phyloP scores from a whole-genome alignment of 2,113 vertebrate genomes.

The Conger conger region DNA sequence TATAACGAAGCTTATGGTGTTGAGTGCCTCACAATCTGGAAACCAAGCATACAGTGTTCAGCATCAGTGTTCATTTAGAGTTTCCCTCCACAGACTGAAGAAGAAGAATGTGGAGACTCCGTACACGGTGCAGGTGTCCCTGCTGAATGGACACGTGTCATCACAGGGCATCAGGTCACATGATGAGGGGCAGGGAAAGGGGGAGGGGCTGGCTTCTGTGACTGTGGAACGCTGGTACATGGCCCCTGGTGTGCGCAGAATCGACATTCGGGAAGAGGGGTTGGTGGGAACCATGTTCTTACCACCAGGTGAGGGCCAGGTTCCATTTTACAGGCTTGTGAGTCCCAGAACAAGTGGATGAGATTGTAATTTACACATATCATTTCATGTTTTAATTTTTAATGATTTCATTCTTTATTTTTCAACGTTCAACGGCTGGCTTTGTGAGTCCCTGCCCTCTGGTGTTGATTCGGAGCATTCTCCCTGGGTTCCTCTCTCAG shows the following conservation, averaged over 20 bases:
- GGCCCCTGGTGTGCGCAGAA: conserved; percentile 56
- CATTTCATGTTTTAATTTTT: too few species aligned
- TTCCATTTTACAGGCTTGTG: background rate
- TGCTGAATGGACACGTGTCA: conserved; percentile 59
- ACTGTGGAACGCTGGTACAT: conserved; percentile 61
- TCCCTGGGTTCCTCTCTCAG: background rate
- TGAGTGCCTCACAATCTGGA: background rate
- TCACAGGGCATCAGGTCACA: background rate
- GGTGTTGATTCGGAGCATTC: too few species aligned
- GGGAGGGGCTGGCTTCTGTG: conserved; percentile 45
- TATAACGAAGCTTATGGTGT: background rate
- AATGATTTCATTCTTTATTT: too few species aligned
- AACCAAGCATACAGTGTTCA: too few species aligned
- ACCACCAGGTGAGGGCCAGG: conserved; percentile 54
- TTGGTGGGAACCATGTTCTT: conserved; percentile 64
- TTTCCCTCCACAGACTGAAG: conserved; percentile 53
- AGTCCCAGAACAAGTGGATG: background rate
- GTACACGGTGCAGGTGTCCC: conserved; percentile 45
- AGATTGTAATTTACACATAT: too few species aligned
- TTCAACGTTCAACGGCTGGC: too few species aligned
- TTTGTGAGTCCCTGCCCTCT: too few species aligned
- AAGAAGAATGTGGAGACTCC: conserved; percentile 47
- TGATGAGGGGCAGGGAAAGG: background rate
- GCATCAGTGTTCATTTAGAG: too few species aligned
- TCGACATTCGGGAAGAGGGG: conserved; percentile 49